phyloP scores from a whole-genome alignment of 2,888 invertebrate species.

The Heliconius erato region DNA sequence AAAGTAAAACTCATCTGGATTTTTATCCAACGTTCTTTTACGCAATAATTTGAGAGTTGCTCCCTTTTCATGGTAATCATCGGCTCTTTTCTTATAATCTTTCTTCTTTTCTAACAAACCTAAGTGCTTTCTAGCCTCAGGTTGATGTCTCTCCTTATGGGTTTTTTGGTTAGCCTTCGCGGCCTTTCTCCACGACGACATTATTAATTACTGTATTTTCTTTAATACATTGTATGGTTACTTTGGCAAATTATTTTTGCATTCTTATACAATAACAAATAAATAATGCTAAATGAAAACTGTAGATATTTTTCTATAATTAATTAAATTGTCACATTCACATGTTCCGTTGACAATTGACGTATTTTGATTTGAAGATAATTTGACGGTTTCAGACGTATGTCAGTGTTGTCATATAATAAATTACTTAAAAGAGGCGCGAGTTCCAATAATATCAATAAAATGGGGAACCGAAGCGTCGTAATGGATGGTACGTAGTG shows the following conservation, averaged over 20 bases:
- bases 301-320: not conserved
- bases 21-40: constrained; percentile 94
- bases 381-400: not conserved
- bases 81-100: constrained; percentile 92
- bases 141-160: constrained; percentile 94
- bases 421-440: too few species aligned
- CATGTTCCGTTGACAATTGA: constrained; percentile 12
- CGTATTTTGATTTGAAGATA: not conserved
- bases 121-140: constrained; percentile 90
- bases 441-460: too few species aligned
- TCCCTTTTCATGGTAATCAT: constrained; percentile 93
- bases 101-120: constrained; percentile 96
- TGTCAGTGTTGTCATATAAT: not conserved
- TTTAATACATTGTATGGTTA: not conserved
- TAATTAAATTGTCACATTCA: constrained; percentile 23
- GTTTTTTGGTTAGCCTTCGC: constrained; percentile 93
- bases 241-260: not conserved
- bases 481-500: too few species aligned
- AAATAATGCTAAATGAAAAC: not conserved
- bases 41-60: constrained; percentile 92
- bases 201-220: constrained; percentile 61
- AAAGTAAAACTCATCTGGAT: constrained; percentile 99
- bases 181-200: constrained; percentile 97
- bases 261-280: not conserved
- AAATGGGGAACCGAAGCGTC: too few species aligned